A percentile compares a stretch with the other conserved stretches of the same genome.
phyloP scores from a whole-genome alignment of 2,797 vertebrate genomes.

The Pempheris klunzingeri region DNA sequence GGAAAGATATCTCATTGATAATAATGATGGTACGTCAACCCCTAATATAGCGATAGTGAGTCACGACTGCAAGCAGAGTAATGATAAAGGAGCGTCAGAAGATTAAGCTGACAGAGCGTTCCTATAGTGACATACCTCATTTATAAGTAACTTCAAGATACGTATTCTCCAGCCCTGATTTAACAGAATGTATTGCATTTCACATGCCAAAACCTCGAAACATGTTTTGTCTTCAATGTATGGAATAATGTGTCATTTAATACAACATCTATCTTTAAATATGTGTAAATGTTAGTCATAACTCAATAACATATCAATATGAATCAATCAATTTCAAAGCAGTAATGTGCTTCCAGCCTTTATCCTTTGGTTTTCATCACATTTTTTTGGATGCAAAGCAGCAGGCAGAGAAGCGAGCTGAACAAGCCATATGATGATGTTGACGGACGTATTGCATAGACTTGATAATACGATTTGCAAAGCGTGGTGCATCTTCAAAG shows the following conservation, averaged over 20 bases:
- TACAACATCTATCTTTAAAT: not conserved
- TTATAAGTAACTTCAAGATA: not conserved
- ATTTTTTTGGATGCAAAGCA: constrained; percentile 9
- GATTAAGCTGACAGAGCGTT: not conserved
- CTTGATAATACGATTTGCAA: constrained; percentile 40
- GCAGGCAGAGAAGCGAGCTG: constrained; percentile 3
- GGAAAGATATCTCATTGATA: no score
- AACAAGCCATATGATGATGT: constrained; percentile 6
- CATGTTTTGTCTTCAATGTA: not conserved
- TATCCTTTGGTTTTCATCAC: not conserved
- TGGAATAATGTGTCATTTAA: not conserved
- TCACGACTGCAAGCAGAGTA: not conserved
- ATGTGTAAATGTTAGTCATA: not conserved
- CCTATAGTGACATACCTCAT: not conserved
- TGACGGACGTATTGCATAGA: constrained; percentile 23
- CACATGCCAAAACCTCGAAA: not conserved
- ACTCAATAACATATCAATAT: not conserved
- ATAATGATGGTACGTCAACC: no score
- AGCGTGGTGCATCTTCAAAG: constrained; percentile 43
- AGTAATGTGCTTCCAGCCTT: not conserved
- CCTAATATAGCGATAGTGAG: not conserved
- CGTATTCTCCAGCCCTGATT: not conserved
- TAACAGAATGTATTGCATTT: not conserved
- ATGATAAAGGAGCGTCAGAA: not conserved
- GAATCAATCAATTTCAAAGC: no score